Evolutionary conservation across 2,888 invertebrate species (phyloP), one percentile per base, ranked within the genome.

Genomic region (Clitarchus hookeri): DNA sequence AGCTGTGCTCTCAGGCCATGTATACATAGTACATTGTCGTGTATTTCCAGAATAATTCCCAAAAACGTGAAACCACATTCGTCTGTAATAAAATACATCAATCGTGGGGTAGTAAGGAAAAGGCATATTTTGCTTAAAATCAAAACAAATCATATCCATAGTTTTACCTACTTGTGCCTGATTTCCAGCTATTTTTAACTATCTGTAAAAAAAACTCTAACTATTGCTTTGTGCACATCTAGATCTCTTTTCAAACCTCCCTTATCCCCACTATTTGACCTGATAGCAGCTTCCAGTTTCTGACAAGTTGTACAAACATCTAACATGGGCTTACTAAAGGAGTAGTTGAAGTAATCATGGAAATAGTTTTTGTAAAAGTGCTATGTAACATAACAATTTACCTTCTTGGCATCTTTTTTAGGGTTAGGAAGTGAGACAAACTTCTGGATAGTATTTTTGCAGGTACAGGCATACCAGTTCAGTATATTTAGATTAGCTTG

Each of bases 391-490:
- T 80, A 4, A 80, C 80, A 80, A 13, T 80, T 80, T 11, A 36
- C 80, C 9, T 9, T 11, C n/a, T 80, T 80, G n/a, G 26, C 80
- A 12, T 36, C 80, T 80, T 6, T 19, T 80, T 36, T 36, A 11
- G 4, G 27, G 8, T 13, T 25, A 9, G 8, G n/a, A 80, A 9
- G 36, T 11, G 8, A 80, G n/a, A 25, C n/a, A 80, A 80, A 80
- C 80, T 13, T 80, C 26, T 80, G 80, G 80, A 80, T 11, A 80
- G 19, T 80, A 80, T 80, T 80, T 80, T 25, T 11, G 80, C 80
- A 80, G 26, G 19, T 80, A 80, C 13, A 80, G 36, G 12, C n/a
- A 25, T 80, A 80, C 80, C 8, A 11, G 8, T 80, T 80, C 80
- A 80, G n/a, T 8, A 80, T 25, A 26, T 80, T 11, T 13, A 80